A percentile compares a stretch with the other conserved stretches of the same genome.
Evolutionary conservation across 92 coral and sea anemone genomes (phyloP).

Genomic region (Plumapathes pennacea): DNA sequence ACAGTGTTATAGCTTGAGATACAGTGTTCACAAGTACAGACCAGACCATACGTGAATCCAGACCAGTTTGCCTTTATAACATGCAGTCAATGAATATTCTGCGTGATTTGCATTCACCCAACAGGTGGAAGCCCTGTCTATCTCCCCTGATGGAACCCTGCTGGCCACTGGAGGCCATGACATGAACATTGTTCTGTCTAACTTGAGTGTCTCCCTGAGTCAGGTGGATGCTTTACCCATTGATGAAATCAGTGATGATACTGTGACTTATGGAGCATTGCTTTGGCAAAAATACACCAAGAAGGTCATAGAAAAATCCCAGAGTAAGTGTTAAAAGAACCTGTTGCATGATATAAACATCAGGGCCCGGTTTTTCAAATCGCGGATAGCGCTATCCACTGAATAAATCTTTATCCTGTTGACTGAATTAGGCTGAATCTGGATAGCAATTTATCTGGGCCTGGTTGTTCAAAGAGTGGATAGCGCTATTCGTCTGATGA

Average conservation of each 20-base stretch:
- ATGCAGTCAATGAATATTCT: too few relatives aligned
- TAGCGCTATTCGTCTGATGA: too few relatives aligned
- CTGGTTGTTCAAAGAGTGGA: too few relatives aligned
- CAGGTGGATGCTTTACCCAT: slow-evolving; percentile 87
- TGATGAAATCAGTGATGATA: slow-evolving; percentile 60
- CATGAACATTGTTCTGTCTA: slow-evolving; percentile 70
- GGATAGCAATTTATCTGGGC: slow-evolving; percentile 1
- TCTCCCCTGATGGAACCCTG: slow-evolving; percentile 93
- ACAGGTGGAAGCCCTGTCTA: slow-evolving; percentile 85
- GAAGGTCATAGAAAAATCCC: slow-evolving; percentile 60
- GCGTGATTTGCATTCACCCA: too few relatives aligned
- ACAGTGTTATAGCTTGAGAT: too few relatives aligned
- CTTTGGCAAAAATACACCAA: slow-evolving; percentile 85
- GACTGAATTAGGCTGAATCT: too few relatives aligned
- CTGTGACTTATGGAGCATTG: slow-evolving; percentile 67
- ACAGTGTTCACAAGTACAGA: too few relatives aligned
- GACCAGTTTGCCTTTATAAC: too few relatives aligned
- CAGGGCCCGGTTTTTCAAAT: too few relatives aligned
- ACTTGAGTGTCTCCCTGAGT: slow-evolving; percentile 72
- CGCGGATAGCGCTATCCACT: too few relatives aligned
- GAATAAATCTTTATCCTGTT: background rate
- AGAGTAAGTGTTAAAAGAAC: slow-evolving; percentile 8
- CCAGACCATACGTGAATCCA: too few relatives aligned
- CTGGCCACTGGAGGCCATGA: slow-evolving; percentile 92
- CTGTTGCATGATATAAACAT: background rate